These are phyloP conservation scores for Brevipalpus yothersi DNA, from an alignment of 1,140 invertebrate genomes.

Conservation along the genomic window DNA sequence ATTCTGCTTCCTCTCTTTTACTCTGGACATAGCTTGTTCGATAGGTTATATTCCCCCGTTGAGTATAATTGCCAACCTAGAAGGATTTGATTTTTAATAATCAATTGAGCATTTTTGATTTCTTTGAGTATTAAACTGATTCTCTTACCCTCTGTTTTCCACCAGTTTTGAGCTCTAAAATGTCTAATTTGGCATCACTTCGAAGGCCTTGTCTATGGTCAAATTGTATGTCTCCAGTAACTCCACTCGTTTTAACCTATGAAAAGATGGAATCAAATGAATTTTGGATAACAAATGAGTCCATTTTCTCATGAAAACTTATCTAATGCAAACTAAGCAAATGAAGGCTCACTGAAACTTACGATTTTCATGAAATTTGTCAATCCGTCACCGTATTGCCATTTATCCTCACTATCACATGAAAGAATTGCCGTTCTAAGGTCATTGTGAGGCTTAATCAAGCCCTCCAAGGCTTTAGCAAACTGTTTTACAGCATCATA, in stretches of 20 bases:
- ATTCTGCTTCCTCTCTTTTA: slow-evolving; percentile 48
- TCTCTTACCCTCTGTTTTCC: not conserved
- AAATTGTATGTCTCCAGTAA: slow-evolving; percentile 79
- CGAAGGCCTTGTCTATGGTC: slow-evolving; percentile 66
- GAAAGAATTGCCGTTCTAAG: slow-evolving; percentile 65
- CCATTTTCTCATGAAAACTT: no score
- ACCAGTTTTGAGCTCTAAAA: slow-evolving; percentile 47
- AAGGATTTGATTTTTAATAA: not conserved
- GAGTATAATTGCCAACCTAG: slow-evolving; percentile 56
- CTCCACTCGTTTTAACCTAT: slow-evolving; percentile 37
- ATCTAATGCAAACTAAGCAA: no score
- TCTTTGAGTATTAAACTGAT: not conserved
- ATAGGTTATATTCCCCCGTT: slow-evolving; percentile 24
- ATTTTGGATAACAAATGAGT: slow-evolving; percentile 21
- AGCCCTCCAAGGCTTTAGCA: slow-evolving; percentile 62
- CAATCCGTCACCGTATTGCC: slow-evolving; percentile 76
- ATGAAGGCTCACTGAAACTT: not conserved
- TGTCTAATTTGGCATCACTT: slow-evolving; percentile 65
- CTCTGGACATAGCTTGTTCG: slow-evolving; percentile 66
- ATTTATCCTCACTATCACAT: slow-evolving; percentile 68
- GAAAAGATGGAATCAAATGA: not conserved
- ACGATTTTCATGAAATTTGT: slow-evolving; percentile 96
- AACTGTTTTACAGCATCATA: slow-evolving; percentile 85
- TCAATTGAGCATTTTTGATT: not conserved
- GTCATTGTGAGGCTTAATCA: slow-evolving; percentile 45